Conservation (phyloP, 2,113 vertebrate species). For the Gyps fulvus region DNA sequence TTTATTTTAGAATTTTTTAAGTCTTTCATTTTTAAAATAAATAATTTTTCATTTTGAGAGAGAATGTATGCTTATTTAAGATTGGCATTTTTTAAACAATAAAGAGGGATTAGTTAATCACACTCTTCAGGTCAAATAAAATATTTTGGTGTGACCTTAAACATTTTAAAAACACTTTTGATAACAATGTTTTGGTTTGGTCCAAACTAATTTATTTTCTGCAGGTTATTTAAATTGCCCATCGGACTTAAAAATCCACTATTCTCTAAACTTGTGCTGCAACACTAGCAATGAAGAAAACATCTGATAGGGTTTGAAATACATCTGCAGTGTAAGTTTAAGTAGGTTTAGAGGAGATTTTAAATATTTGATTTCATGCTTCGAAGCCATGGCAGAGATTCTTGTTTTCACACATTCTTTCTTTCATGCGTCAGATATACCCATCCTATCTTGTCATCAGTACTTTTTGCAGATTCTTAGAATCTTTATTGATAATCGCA, state of each 20-base stretch:
- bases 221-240: background rate
- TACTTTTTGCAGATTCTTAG: background rate
- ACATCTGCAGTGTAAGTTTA: background rate
- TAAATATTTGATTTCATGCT: background rate
- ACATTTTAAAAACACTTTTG: background rate
- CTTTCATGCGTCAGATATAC: background rate
- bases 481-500: background rate
- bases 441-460: background rate
- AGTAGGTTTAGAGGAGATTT: background rate
- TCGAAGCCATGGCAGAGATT: background rate
- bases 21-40: background rate
- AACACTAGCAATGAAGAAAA: background rate
- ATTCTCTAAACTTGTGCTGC: background rate
- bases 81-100: accelerated
- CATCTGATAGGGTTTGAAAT: background rate
- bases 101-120: background rate
- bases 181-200: background rate
- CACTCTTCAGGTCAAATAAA: background rate
- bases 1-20: background rate
- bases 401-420: background rate
- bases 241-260: background rate
- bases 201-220: background rate
- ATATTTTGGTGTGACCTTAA: background rate
- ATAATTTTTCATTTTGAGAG: background rate
- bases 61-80: background rate